Conservation (phyloP, 2,888 invertebrate genomes). For the Idaea dimidiata region DNA sequence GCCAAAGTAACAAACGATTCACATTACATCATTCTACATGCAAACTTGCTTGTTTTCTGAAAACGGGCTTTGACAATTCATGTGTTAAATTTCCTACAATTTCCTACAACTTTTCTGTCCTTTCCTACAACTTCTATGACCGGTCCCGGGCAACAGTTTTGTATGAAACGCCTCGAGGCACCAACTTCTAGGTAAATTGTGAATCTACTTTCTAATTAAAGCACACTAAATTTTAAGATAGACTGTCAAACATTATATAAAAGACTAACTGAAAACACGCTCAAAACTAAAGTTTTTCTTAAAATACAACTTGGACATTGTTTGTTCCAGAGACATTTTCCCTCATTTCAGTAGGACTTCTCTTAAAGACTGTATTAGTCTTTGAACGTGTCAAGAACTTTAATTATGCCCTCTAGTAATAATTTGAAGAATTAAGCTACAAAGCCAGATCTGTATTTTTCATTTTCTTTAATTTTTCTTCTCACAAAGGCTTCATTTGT, state of each 20-base stretch:
- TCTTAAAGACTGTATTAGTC: background rate
- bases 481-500: conserved; percentile 40
- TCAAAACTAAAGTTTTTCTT: background rate
- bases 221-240: background rate
- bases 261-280: background rate
- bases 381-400: conserved; percentile 25
- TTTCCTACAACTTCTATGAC: no score
- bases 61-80: no score
- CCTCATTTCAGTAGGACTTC: background rate
- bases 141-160: no score
- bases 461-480: conserved; percentile 33
- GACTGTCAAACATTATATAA: background rate
- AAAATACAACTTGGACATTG: background rate
- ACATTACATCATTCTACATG: no score
- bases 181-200: no score
- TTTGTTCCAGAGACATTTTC: background rate
- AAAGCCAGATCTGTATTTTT: conserved; percentile 36
- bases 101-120: no score
- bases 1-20: no score
- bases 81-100: no score
- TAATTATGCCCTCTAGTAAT: conserved; percentile 26
- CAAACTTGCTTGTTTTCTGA: no score
- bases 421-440: conserved; percentile 34
- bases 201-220: background rate
- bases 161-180: no score